Base-by-base conservation (phyloP, 2,888 invertebrate species). In the Anodontia alba region DNA sequence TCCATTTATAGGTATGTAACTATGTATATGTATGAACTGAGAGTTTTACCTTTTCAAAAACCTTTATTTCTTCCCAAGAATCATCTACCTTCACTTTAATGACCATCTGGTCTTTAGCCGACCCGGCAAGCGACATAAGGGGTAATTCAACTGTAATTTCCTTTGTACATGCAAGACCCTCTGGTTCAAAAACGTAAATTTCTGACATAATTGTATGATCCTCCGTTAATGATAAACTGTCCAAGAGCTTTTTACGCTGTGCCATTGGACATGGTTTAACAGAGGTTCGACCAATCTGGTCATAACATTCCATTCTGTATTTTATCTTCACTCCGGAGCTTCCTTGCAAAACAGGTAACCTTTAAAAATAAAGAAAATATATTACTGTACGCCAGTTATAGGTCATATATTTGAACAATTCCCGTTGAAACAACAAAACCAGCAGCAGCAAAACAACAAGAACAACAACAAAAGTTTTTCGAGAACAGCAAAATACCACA, bases 81-180 rank as follows among this genome's bases (percentile, higher is more conserved):
- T 86, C 89, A 29, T 82, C 83, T 15, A 51, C 49, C 57, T 86
- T 87, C 12, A 84, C 62, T 46, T 82, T 86, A 0, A 87, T 54
- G 20, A 74, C 73, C 7, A 87, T 74, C n/a, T 68, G 57, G 0
- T 70, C 62, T 5, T 29, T 57, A 17, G 68, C 78, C 5, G 36
- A 23, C 3, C 43, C 10, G 1, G 29, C 70, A 15, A 51, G 20
- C 29, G 67, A 43, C 23, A 69, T 62, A 20, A 85, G 42, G 43
- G 85, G 85, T 23, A 85, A 76, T 42, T 78, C 69, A 33, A 85
- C 66, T 0, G 57, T 82, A 0, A 85, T 78, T 2, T 85, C 85
- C 17, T 82, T 36, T 38, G 68, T 69, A 26, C 75, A 78, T 0
- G n/a, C 29, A 0, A 85, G 46, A 1, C 75, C 74, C 0, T 70